A percentile compares a stretch with the other conserved stretches of the same genome.
Evolutionary conservation across 2,113 vertebrate genomes (phyloP).

Genomic region (Nibea albiflora): DNA sequence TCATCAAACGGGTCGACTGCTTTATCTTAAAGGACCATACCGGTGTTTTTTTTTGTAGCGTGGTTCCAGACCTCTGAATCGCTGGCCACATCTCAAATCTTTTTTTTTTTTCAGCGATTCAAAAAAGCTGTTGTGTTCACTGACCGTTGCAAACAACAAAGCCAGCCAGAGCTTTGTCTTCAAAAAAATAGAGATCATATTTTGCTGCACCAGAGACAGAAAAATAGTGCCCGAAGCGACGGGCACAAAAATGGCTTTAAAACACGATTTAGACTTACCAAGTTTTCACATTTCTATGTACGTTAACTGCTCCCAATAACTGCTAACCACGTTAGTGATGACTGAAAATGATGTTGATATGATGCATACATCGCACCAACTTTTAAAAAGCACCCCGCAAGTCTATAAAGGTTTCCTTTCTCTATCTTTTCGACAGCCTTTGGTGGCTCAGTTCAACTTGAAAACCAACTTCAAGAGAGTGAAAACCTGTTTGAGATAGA

Average conservation of each 20-base stretch:
- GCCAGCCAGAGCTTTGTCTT: neutral
- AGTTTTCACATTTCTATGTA: neutral
- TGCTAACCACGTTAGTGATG: neutral
- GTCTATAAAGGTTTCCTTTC: neutral
- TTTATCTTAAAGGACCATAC: conserved; percentile 57
- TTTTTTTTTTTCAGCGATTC: neutral
- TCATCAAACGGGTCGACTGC: conserved; percentile 35
- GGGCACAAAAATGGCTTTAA: neutral
- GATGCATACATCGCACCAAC: neutral
- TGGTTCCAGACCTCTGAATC: conserved; percentile 19
- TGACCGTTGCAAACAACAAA: neutral
- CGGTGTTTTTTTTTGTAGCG: conserved; percentile 12
- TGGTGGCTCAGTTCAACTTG: conserved; percentile 12
- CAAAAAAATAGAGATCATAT: neutral
- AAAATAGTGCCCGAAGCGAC: neutral
- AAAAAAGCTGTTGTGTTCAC: conserved; percentile 21
- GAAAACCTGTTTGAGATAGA: neutral
- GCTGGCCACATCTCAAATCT: neutral
- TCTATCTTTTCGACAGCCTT: conserved; percentile 17
- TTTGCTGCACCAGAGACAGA: neutral
- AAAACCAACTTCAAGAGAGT: conserved; percentile 8
- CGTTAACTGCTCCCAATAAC: neutral
- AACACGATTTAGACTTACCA: neutral
- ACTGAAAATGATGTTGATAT: neutral
- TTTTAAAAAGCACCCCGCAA: neutral